Evolutionary conservation across 2,888 invertebrate genomes (phyloP), one percentile per base, ranked within the genome.

Genomic region (Tetanocera ferruginea): DNA sequence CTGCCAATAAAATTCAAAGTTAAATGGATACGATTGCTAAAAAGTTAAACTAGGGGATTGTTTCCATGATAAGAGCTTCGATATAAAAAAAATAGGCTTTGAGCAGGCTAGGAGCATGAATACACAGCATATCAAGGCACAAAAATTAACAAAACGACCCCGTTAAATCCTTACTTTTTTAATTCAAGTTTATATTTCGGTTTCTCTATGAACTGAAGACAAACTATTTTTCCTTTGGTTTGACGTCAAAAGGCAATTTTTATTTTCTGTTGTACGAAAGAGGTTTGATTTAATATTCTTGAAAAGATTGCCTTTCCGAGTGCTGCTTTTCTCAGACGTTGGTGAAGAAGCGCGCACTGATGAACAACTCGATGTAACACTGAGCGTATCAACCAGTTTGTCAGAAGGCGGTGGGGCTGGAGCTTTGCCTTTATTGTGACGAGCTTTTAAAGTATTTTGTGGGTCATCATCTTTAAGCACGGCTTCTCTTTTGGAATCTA

Each of bases 341-440:
- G 74, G 74, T 6, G 77, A 69, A 25, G 70, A 17, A 25, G 71
- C 67, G 49, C 70, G 69, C 8, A 9, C 52, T 9, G 74, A 66
- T 31, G 25, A 49, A 2, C 14, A 51, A 25, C 4, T 23, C 25
- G 52, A 74, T 14, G 17, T 43, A 0, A 66, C 66, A 34, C 34
- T 64, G 9, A 60, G 51, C 2, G 34, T 62, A 66, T 55, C 25
- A 76, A 28, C 51, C 75, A 37, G 62, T 4, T 62, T 31, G 67
- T 49, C 31, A n/a, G 19, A 34, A 31, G 83, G 78, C 72, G 88
- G 83, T 0, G 89, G 89, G 5, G 85, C 84, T 2, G 90, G 85
- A 5, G 90, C 90, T 76, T 85, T 87, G 3, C 90, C 89, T 78
- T 90, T 90, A 25, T 83, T 85, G 79, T 89, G 89, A 25, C 74